Conservation (phyloP, 2,797 vertebrate species). For the Gymnothorax javanicus region DNA sequence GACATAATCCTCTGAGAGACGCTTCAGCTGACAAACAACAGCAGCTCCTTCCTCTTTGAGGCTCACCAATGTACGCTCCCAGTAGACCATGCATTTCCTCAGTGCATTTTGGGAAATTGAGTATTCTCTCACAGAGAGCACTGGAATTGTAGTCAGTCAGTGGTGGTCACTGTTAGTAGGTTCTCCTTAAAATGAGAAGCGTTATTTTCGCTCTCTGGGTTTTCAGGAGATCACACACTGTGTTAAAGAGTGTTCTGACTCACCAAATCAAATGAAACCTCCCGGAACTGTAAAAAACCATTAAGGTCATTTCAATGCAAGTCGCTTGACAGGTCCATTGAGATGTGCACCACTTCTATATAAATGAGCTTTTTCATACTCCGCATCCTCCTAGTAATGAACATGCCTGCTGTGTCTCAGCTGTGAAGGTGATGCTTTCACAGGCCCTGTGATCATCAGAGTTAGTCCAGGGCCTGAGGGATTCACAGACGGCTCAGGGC, state of each 20-base stretch:
- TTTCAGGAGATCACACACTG: too few species aligned
- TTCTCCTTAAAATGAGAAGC: neutral
- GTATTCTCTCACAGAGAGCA: neutral
- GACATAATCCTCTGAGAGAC: constrained; percentile 24
- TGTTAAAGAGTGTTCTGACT: neutral
- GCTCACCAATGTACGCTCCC: constrained; percentile 50
- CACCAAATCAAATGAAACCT: neutral
- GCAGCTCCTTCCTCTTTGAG: constrained; percentile 49
- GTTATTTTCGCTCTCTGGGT: too few species aligned
- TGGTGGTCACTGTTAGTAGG: neutral
- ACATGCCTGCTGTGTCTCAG: neutral
- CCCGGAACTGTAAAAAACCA: neutral
- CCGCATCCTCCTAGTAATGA: neutral
- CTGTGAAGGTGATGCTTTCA: neutral
- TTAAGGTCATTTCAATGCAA: neutral
- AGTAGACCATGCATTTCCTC: constrained; percentile 25
- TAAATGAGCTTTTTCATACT: neutral
- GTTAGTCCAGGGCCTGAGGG: neutral
- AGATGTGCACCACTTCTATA: neutral
- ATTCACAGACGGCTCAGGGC: neutral
- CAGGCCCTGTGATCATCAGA: neutral
- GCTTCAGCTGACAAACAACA: constrained; percentile 53
- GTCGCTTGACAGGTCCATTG: neutral
- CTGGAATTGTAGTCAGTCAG: neutral
- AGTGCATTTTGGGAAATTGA: neutral